These are phyloP conservation scores for Aspiorhynchus laticeps DNA, from an alignment of 2,113 vertebrate species.

Conservation along the genomic window DNA sequence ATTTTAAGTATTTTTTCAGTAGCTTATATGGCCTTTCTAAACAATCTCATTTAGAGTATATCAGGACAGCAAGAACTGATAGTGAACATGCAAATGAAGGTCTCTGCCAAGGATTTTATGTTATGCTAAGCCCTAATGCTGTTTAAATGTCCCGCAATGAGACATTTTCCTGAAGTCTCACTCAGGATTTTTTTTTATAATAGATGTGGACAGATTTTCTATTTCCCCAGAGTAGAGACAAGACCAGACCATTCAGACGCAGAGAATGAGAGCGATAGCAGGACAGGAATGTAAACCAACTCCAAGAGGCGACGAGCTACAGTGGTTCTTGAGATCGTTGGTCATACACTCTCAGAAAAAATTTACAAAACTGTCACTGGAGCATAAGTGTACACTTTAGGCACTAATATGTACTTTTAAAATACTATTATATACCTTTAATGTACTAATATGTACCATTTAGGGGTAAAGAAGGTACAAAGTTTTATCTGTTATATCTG, in stretches of 20 bases:
- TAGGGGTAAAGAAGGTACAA: neutral
- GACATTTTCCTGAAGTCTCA: neutral
- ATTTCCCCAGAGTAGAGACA: neutral
- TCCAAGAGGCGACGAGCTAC: neutral
- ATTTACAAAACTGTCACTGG: neutral
- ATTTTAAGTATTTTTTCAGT: neutral
- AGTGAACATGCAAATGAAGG: neutral
- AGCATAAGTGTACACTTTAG: neutral
- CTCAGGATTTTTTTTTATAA: neutral
- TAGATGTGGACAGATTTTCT: neutral
- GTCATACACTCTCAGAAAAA: neutral
- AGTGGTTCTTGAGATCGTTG: neutral
- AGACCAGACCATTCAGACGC: neutral
- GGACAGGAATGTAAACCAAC: conserved; percentile 42
- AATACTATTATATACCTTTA: no score
- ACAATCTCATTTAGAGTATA: neutral
- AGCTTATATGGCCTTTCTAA: neutral
- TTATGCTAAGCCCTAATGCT: neutral
- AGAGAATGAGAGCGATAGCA: conserved; percentile 24
- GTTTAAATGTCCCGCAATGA: neutral
- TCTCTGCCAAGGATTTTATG: neutral
- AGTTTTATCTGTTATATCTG: neutral
- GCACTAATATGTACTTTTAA: neutral
- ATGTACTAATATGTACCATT: neutral
- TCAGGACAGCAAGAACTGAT: neutral